Conservation (phyloP, 2,888 invertebrate genomes). For the Troilus luridus region DNA sequence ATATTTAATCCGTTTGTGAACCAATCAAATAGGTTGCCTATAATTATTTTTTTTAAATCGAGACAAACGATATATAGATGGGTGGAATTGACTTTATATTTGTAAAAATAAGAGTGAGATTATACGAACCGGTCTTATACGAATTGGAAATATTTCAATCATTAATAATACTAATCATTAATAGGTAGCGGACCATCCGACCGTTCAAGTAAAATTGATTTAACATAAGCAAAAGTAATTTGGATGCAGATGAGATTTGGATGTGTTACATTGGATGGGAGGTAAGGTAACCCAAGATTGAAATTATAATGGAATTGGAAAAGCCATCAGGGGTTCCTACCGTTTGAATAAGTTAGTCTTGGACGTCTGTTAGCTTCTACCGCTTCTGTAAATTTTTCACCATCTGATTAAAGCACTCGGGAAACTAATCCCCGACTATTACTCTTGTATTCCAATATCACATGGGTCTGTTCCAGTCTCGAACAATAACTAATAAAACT, state of each 20-base stretch:
- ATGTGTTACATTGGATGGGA: constrained; percentile 6
- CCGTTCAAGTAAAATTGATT: constrained; percentile 8
- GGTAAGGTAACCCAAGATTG: constrained; percentile 30
- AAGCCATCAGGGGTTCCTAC: constrained; percentile 37
- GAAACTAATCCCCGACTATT: not conserved
- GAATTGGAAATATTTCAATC: not conserved
- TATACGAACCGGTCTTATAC: not conserved
- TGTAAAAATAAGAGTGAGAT: too few species aligned
- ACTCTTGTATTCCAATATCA: not conserved
- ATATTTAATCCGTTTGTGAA: too few species aligned
- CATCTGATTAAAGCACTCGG: not conserved
- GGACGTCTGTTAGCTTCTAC: constrained; percentile 8
- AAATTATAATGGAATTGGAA: constrained; percentile 49
- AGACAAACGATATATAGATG: too few species aligned
- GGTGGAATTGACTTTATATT: too few species aligned
- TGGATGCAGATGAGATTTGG: constrained; percentile 47
- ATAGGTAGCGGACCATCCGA: not conserved
- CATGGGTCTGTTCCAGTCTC: not conserved
- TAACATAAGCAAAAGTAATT: constrained; percentile 48
- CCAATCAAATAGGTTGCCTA: too few species aligned
- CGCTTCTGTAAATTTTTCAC: constrained; percentile 17
- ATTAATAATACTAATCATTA: not conserved
- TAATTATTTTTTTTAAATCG: too few species aligned
- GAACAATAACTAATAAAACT: not conserved
- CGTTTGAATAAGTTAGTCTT: constrained; percentile 31